phyloP scores from a whole-genome alignment of 53 echinoderm and acorn worm species.

The Astropecten irregularis region DNA sequence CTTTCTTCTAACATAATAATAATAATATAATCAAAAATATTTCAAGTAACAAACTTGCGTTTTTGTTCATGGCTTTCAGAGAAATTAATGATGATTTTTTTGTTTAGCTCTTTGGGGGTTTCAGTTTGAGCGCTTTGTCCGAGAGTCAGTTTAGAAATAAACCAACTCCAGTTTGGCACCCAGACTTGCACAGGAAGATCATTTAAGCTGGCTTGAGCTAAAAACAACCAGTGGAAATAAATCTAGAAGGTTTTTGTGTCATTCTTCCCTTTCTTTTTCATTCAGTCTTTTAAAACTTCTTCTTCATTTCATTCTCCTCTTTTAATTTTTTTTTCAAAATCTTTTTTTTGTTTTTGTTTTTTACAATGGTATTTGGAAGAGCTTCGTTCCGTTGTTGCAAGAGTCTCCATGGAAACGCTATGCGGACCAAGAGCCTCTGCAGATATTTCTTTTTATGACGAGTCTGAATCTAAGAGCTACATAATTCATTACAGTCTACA shows the following conservation, averaged over 20 bases:
- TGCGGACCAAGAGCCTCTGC: slow-evolving; percentile 22
- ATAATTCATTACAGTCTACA: slow-evolving; percentile 21
- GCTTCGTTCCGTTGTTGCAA: slow-evolving; percentile 59
- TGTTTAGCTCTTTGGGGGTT: too few relatives aligned
- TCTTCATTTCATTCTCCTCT: too few relatives aligned
- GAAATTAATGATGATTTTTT: too few relatives aligned
- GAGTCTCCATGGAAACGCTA: slow-evolving; percentile 7
- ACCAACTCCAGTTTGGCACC: too few relatives aligned
- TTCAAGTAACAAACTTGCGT: not conserved
- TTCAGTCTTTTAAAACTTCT: too few relatives aligned
- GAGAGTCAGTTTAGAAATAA: too few relatives aligned
- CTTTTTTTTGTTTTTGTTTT: slow-evolving; percentile 11
- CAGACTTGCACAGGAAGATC: slow-evolving; percentile 54
- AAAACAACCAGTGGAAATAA: slow-evolving; percentile 11
- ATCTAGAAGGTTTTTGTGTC: slow-evolving; percentile 19
- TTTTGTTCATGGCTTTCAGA: not conserved
- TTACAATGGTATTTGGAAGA: slow-evolving; percentile 46
- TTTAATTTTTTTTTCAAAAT: not conserved
- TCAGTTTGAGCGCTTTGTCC: too few relatives aligned
- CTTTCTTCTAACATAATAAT: not conserved
- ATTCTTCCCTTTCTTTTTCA: not conserved
- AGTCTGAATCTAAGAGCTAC: slow-evolving; percentile 16
- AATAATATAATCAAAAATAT: not conserved
- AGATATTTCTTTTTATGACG: slow-evolving; percentile 1
- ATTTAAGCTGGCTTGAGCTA: too few relatives aligned